These are phyloP conservation scores for Caloenas nicobarica DNA, from an alignment of 2,113 vertebrate genomes.

Conservation along the genomic window DNA sequence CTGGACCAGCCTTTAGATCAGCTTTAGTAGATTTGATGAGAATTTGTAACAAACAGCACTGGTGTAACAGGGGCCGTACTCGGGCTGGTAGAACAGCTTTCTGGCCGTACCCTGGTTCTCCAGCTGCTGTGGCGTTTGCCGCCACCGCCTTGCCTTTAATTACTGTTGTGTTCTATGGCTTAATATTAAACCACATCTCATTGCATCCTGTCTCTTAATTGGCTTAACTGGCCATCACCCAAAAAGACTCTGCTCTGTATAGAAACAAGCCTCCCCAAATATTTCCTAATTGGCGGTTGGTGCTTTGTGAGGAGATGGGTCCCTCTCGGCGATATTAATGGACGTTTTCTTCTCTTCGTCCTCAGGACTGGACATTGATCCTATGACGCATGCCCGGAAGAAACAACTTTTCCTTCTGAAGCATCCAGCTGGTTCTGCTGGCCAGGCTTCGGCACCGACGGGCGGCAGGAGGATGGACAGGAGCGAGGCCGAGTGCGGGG, in stretches of 20 bases:
- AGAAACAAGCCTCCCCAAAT: slow-evolving; percentile 4
- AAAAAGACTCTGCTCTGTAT: neutral
- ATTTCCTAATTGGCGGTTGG: neutral
- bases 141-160: neutral
- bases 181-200: slow-evolving; percentile 9
- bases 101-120: neutral
- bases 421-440: slow-evolving; percentile 65
- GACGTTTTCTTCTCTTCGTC: slow-evolving; percentile 38
- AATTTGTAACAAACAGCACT: accelerated
- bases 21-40: neutral
- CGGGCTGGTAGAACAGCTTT: neutral
- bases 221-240: slow-evolving; percentile 18
- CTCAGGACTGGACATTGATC: slow-evolving; percentile 70
- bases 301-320: neutral
- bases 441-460: slow-evolving; percentile 59
- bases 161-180: neutral
- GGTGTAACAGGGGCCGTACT: neutral
- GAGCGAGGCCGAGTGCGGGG: slow-evolving; percentile 1
- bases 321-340: slow-evolving; percentile 17
- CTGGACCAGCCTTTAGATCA: neutral
- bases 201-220: slow-evolving; percentile 27
- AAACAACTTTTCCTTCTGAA: slow-evolving; percentile 77
- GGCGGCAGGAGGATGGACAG: slow-evolving; percentile 73
- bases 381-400: slow-evolving; percentile 82
- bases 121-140: neutral